Conservation (phyloP, 2,888 invertebrate genomes). For the Rhorus exstirpatorius region DNA sequence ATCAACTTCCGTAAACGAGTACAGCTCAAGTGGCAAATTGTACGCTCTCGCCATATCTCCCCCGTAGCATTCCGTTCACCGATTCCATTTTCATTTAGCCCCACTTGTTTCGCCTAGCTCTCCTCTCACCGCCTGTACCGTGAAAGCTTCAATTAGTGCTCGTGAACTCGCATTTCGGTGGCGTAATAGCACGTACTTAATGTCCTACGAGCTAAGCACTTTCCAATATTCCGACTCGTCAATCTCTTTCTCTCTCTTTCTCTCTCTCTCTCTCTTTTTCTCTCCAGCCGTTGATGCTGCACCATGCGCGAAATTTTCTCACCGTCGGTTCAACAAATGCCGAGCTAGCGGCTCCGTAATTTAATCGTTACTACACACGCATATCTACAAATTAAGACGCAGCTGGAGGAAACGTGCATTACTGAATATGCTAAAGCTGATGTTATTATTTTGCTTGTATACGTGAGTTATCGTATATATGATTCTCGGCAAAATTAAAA, state of each 20-base stretch:
- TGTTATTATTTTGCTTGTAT: neutral
- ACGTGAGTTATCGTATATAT: too few species aligned
- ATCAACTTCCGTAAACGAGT: conserved; percentile 7
- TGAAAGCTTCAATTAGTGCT: conserved; percentile 58
- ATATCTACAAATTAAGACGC: neutral
- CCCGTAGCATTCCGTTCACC: conserved; percentile 25
- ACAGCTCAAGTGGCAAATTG: conserved; percentile 11
- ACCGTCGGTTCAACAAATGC: too few species aligned
- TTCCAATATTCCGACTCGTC: conserved; percentile 58
- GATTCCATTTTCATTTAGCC: conserved; percentile 39
- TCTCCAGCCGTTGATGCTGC: neutral
- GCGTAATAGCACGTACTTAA: conserved; percentile 55
- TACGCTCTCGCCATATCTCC: neutral
- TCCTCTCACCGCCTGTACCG: conserved; percentile 5
- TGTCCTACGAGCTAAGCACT: conserved; percentile 58
- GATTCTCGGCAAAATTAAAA: too few species aligned
- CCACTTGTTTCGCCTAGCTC: conserved; percentile 38
- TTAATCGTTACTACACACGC: neutral
- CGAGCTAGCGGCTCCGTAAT: too few species aligned
- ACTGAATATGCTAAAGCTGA: neutral
- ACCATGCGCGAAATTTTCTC: neutral
- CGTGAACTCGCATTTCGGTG: conserved; percentile 54
- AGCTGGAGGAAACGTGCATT: conserved; percentile 6
- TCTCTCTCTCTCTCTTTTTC: neutral
- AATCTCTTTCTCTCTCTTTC: conserved; percentile 32